A percentile compares a stretch with the other conserved stretches of the same genome.
phyloP scores from a whole-genome alignment of 2,888 invertebrate genomes.

The Noctua janthina region DNA sequence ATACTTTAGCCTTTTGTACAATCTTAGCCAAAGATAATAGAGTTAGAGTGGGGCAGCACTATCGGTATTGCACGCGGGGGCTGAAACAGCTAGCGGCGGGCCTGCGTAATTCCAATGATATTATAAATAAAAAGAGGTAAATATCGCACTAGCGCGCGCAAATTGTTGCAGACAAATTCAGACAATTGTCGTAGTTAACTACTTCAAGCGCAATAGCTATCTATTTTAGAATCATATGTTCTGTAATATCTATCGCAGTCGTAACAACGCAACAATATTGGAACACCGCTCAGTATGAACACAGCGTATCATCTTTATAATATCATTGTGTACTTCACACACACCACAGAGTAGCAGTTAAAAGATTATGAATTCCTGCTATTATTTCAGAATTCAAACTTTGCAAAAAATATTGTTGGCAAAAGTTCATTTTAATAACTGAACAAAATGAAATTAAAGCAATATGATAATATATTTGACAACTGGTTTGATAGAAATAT shows the following conservation, averaged over 20 bases:
- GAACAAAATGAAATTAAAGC: background rate
- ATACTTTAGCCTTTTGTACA: background rate
- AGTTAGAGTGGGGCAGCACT: background rate
- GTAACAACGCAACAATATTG: no score
- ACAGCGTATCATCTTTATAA: no score
- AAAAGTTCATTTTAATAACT: background rate
- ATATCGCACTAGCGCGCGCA: no score
- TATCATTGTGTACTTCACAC: background rate
- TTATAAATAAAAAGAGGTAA: no score
- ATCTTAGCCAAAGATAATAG: background rate
- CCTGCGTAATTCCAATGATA: background rate
- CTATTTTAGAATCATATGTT: no score
- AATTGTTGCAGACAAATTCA: no score
- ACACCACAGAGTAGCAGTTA: background rate
- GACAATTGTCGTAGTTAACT: no score
- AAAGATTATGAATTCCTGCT: background rate
- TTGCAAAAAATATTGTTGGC: background rate
- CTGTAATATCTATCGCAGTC: no score
- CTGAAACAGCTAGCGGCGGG: background rate
- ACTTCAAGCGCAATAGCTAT: no score
- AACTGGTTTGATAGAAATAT: background rate
- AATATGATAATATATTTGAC: background rate
- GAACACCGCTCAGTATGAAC: no score
- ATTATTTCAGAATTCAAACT: background rate
- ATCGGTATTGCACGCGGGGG: background rate